Conservation (phyloP, 1,140 invertebrate genomes). For the Trachelipus rathkii region DNA sequence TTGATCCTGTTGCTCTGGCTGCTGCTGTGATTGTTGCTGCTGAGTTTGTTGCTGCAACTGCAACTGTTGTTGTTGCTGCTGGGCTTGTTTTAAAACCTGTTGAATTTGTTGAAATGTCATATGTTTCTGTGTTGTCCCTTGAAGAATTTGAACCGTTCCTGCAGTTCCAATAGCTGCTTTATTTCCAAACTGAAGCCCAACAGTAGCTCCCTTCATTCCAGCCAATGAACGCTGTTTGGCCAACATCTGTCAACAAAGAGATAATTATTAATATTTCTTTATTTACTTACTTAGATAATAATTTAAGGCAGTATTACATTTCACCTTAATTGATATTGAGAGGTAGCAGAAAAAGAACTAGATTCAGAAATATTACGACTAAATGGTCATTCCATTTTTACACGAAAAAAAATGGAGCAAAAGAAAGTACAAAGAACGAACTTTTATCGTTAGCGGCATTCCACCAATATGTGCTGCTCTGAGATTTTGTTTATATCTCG, state of each 20-base stretch:
- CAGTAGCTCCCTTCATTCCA: slow-evolving; percentile 37
- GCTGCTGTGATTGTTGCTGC: slow-evolving; percentile 69
- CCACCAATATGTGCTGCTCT: too few species aligned
- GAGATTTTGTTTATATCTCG: too few species aligned
- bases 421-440: too few species aligned
- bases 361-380: too few species aligned
- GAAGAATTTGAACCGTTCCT: slow-evolving; percentile 56
- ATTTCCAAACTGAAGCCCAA: slow-evolving; percentile 43
- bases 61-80: slow-evolving; percentile 48
- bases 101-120: slow-evolving; percentile 71
- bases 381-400: too few species aligned
- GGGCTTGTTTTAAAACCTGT: slow-evolving; percentile 64
- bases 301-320: too few species aligned
- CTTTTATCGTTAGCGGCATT: too few species aligned
- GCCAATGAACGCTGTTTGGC: slow-evolving; percentile 1
- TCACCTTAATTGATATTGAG: too few species aligned
- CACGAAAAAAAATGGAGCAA: too few species aligned
- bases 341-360: too few species aligned
- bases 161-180: slow-evolving; percentile 40
- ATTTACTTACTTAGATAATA: too few species aligned
- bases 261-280: too few species aligned
- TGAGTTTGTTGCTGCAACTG: not conserved
- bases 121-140: slow-evolving; percentile 57
- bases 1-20: slow-evolving; percentile 45
- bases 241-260: not conserved